A percentile compares a stretch with the other conserved stretches of the same genome.
Conservation (phyloP, 2,797 vertebrate species). For the Epinephelus malabaricus region DNA sequence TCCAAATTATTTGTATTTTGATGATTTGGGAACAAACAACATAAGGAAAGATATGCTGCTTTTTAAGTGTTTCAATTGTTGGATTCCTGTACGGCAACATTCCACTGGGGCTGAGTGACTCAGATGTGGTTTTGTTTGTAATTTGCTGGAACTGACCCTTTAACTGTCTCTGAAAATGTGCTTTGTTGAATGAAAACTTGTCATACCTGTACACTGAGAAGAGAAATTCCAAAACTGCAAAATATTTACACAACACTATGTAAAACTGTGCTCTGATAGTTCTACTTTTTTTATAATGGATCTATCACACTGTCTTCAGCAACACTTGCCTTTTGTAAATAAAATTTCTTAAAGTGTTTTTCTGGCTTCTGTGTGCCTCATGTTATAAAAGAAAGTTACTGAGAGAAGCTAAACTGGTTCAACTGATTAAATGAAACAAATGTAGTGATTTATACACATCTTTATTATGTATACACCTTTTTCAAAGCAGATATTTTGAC, state of each 20-base stretch:
- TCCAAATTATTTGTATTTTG: neutral
- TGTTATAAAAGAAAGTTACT: neutral
- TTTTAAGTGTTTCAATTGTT: neutral
- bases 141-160: slow-evolving; percentile 20
- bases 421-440: neutral
- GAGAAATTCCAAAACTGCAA: neutral
- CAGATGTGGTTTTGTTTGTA: neutral
- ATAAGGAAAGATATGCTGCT: neutral
- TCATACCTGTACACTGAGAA: neutral
- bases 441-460: neutral
- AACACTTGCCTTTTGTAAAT: slow-evolving; percentile 54
- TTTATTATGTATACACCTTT: neutral
- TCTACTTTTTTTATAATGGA: slow-evolving; percentile 15
- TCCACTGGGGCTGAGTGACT: neutral
- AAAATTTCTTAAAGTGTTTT: slow-evolving; percentile 46
- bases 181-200: slow-evolving; percentile 16
- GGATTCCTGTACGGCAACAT: neutral
- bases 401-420: neutral
- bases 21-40: slow-evolving; percentile 22
- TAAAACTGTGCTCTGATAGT: neutral
- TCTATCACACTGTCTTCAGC: slow-evolving; percentile 10
- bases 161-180: slow-evolving; percentile 19
- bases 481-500: neutral
- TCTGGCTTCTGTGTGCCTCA: neutral
- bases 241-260: slow-evolving; percentile 1